phyloP scores from a whole-genome alignment of 53 echinoderm and acorn worm species.

The Arbacia lixula region DNA sequence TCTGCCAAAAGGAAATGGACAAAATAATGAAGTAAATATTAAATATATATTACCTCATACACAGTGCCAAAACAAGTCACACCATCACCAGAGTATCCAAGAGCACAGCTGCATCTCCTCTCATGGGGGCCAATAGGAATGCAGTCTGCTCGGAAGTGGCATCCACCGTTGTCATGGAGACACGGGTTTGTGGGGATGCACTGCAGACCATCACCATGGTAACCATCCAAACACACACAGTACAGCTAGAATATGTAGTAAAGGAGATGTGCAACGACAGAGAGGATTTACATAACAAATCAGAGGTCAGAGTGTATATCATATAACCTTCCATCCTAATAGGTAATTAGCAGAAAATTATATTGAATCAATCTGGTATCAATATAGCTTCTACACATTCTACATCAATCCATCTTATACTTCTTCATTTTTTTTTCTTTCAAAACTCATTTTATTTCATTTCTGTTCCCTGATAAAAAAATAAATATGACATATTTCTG shows the following conservation, averaged over 20 bases:
- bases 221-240: constrained; percentile 66
- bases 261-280: too few relatives aligned
- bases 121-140: constrained; percentile 29
- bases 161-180: constrained; percentile 69
- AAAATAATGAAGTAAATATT: background rate
- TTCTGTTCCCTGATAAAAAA: too few relatives aligned
- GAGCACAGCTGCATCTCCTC: constrained; percentile 69
- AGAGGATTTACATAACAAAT: too few relatives aligned
- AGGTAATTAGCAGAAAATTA: too few relatives aligned
- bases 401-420: too few relatives aligned
- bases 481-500: too few relatives aligned
- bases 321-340: too few relatives aligned
- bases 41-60: constrained; percentile 53
- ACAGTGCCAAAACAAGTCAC: constrained; percentile 64
- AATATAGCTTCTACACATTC: too few relatives aligned
- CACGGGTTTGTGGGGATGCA: constrained; percentile 64
- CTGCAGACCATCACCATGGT: constrained; percentile 71
- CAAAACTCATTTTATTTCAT: too few relatives aligned
- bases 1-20: background rate
- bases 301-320: too few relatives aligned
- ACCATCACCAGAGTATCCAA: constrained; percentile 65
- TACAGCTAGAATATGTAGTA: background rate
- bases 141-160: constrained; percentile 68
- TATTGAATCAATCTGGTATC: too few relatives aligned
- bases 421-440: too few relatives aligned